Percentiles rank a stretch among this genome's conserved stretches.
Conservation (phyloP, 2,888 invertebrate species). For the Halictus ligatus region DNA sequence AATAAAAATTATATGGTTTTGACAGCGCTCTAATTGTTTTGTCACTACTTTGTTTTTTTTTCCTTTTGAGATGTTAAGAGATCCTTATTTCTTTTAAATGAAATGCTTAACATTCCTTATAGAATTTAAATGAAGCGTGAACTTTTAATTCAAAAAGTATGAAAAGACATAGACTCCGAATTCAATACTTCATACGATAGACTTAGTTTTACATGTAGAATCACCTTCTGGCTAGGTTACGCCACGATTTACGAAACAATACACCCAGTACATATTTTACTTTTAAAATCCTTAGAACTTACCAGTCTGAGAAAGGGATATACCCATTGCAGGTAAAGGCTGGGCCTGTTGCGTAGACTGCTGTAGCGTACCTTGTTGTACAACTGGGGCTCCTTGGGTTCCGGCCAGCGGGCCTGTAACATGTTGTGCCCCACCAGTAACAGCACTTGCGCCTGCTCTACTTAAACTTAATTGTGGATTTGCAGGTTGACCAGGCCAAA, state of each 20-base stretch:
- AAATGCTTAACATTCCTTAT: background rate
- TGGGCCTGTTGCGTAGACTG: constrained; percentile 79
- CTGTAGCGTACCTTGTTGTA: constrained; percentile 79
- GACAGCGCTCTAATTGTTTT: background rate
- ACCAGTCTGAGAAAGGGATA: constrained; percentile 77
- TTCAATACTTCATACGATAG: background rate
- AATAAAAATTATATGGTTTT: background rate
- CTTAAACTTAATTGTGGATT: constrained; percentile 74
- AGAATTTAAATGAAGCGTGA: background rate
- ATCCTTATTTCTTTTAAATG: background rate
- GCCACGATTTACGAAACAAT: background rate
- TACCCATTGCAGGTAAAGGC: constrained; percentile 75
- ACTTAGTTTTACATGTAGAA: background rate
- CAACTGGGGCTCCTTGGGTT: constrained; percentile 79
- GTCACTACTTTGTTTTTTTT: background rate
- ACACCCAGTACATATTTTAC: background rate
- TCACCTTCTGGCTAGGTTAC: background rate
- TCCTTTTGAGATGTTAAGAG: background rate
- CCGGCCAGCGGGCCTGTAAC: constrained; percentile 78
- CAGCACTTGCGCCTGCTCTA: constrained; percentile 77
- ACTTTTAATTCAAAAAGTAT: background rate
- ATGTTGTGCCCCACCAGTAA: constrained; percentile 79
- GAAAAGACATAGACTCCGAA: background rate
- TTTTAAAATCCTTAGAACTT: constrained; percentile 45
- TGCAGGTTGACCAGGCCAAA: constrained; percentile 67